Base-by-base conservation (phyloP, 2,888 invertebrate genomes). In the Drosophila atripex region DNA sequence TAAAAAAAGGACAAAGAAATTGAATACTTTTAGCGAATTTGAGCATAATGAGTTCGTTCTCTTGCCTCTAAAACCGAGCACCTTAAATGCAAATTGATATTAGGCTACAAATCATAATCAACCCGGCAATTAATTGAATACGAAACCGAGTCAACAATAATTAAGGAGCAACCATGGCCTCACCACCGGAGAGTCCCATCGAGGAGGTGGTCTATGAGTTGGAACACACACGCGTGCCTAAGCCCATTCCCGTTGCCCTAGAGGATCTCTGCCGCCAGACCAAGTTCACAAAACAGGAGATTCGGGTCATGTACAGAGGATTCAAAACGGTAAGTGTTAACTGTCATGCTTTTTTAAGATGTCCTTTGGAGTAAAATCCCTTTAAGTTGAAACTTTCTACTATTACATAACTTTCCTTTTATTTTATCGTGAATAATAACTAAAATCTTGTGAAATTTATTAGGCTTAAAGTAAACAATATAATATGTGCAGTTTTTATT, bases 271-370 rank as follows among this genome's bases (percentile, higher is more conserved):
- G 97, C 92, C 94, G 96, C 83, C 96, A 97, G 92, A 98, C 98
- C 59, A 98, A 98, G 92, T 99, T 99, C 93, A 96, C 97, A 52
- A 94, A 97, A 88, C 97, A 97, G 91, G 99, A 99, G 92, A 97
- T 99, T 77, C 95, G 98, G 85, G 97, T 98, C 89, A 98, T 99
- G 97, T 99, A 99, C 92, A 93, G 98, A 88, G 98, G 98, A 78
- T 99, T 99, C 92, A 99, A 99, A 93, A 92, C 92, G 76, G 92
- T 92, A 85, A 88, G 28, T 28, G 28, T 28, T 28, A 9, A 23
- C 6, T 38, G 2, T 38, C 38, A 38, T 35, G 21, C 0, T 23
- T 5, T 5, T 23, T 4, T 23, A 23, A 23, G 4, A 23, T 38
- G 8, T 38, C 14, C 7, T 14, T 38, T 14, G 18, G 1, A 18